Percentiles rank a stretch among this genome's conserved stretches.
phyloP scores from a whole-genome alignment of 2,113 vertebrate species.

The Polypterus senegalus region DNA sequence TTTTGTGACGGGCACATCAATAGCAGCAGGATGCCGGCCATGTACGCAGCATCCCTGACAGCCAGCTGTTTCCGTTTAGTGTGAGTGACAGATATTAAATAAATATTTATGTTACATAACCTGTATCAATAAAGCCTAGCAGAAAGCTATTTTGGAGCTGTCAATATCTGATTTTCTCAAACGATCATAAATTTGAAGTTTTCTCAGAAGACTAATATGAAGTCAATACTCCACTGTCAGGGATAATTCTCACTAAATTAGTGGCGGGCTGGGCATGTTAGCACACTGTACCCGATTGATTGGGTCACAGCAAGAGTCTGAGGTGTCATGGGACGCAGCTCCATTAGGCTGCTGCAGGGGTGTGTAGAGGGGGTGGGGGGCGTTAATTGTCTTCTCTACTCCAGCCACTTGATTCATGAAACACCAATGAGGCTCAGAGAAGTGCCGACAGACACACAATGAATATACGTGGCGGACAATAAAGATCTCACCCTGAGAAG shows the following conservation, averaged over 20 bases:
- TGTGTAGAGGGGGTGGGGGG: slow-evolving; percentile 56
- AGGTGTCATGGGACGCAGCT: slow-evolving; percentile 26
- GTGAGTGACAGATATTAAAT: slow-evolving; percentile 90
- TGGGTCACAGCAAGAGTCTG: slow-evolving; percentile 15
- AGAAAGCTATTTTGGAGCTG: slow-evolving; percentile 81
- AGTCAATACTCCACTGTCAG: slow-evolving; percentile 73
- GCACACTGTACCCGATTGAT: slow-evolving; percentile 10
- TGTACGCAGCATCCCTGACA: no score
- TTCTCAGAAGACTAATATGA: slow-evolving; percentile 71
- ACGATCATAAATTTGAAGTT: slow-evolving; percentile 74
- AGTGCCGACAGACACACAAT: slow-evolving; percentile 61
- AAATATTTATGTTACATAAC: slow-evolving; percentile 96
- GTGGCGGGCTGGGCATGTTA: slow-evolving; percentile 6
- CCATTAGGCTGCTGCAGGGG: slow-evolving; percentile 30
- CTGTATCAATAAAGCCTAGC: slow-evolving; percentile 79
- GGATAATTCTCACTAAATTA: slow-evolving; percentile 40
- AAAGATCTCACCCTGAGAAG: slow-evolving; percentile 89
- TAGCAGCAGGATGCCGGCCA: no score
- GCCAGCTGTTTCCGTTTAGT: slow-evolving; percentile 45
- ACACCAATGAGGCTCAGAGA: slow-evolving; percentile 61
- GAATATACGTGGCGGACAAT: slow-evolving; percentile 87
- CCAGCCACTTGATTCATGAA: slow-evolving; percentile 62
- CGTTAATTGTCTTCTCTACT: slow-evolving; percentile 64
- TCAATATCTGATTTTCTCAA: slow-evolving; percentile 96
- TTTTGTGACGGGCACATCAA: no score